Evolutionary conservation across 1,140 invertebrate species (phyloP), one percentile per base, ranked within the genome.

Genomic region (Zaprionus africanus): DNA sequence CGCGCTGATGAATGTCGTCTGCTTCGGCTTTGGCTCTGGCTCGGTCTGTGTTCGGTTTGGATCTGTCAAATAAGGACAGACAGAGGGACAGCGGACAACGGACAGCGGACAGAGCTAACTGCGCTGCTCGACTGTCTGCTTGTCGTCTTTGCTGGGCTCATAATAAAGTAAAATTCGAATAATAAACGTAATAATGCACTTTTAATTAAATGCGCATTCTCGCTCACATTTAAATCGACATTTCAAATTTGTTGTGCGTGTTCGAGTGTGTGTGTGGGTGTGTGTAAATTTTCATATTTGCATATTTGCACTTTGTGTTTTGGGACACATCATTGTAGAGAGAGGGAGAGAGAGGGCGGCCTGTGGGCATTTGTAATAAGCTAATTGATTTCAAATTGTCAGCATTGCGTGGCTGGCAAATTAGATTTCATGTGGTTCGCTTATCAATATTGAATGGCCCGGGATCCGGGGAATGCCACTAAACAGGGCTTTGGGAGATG

Each of bases 351-450:
- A 15, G 54, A 1, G 24, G 26, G 26, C 67, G 69, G 38, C 41
- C 6, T 66, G 58, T 83, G 76, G 65, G 61, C 66, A 71, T 83
- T 84, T 84, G 64, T 88, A 88, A 88, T 88, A 81, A 78, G 74
- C 62, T 81, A 88, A 88, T 88, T 88, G 84, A 88, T 88, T 88
- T 88, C 65, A 81, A 88, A 88, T 84, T 73, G 81, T 88, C 84
- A 81, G 69, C 78, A 72, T 81, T 76, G 74, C 65, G 66, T 70
- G 81, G 83, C 57, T 63, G 38, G 65, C 41, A 87, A 87, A 87
- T 87, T 87, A 88, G 80, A 88, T 87, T 87, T 71, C 51, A 24
- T 63, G 67, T 62, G 68, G 58, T 61, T 41, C 41, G 22, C 66
- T 64, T 68, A 82, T 85, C 77, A 85, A 85, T 85, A 85, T 76